Evolutionary conservation across 1,140 invertebrate species (phyloP), one percentile per base, ranked within the genome.

Genomic region (Philotrypesis tridentata): DNA sequence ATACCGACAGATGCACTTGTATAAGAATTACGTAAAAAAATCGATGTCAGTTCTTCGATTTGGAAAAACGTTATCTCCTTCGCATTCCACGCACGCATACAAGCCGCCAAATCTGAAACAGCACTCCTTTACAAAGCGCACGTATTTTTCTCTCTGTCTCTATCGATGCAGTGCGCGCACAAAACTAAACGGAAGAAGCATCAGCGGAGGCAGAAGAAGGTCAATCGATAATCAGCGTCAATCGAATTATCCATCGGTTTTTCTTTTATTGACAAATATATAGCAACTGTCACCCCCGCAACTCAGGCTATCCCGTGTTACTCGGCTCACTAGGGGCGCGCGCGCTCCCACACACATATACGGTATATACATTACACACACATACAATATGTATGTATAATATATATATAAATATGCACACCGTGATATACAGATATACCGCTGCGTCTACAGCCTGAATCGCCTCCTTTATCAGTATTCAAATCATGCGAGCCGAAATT

Each of bases 401-500:
- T n/a, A n/a, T n/a, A n/a, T n/a, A n/a, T n/a, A n/a, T n/a, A n/a
- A n/a, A n/a, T n/a, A n/a, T n/a, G n/a, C n/a, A n/a, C n/a, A n/a
- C n/a, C n/a, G n/a, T n/a, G n/a, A n/a, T n/a, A n/a, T n/a, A n/a
- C n/a, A n/a, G n/a, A n/a, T n/a, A n/a, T n/a, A n/a, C n/a, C n/a
- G n/a, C n/a, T n/a, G n/a, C n/a, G n/a, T n/a, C n/a, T n/a, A n/a
- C 27, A 25, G 17, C 25, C 72, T 27, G 48, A 40, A 68, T 68
- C 9, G 77, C 37, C 63, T 79, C 27, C 65, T 31, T 55, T 55
- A 70, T 79, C 77, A 70, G 43, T 60, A 79, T 79, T 79, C 77
- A 79, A 79, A 79, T 79, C 77, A 70, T 40, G 67, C 63, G n/a
- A 70, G 40, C 67, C 77, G 29, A 79, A 79, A 79, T 79, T 79